Percentiles rank a stretch among this genome's conserved stretches.
Evolutionary conservation across 1,140 invertebrate genomes (phyloP).

Genomic region (Tenebrio molitor): DNA sequence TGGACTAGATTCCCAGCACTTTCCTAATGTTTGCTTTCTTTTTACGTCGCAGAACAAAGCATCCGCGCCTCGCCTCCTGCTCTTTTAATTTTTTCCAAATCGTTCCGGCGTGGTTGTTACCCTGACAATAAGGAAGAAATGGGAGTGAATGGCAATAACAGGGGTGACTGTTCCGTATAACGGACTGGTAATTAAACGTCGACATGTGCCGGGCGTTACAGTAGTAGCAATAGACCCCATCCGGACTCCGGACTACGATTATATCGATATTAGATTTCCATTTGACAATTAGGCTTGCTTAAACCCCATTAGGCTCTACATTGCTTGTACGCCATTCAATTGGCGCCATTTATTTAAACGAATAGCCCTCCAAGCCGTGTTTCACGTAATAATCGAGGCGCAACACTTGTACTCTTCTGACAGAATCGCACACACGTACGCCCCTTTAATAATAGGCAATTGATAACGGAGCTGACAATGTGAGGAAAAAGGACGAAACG

Average conservation of each 20-base stretch:
- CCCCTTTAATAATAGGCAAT: neutral
- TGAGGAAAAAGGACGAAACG: too few species aligned
- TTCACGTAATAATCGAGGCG: neutral
- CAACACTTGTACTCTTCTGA: neutral
- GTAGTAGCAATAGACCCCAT: constrained; percentile 25
- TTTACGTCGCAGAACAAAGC: neutral
- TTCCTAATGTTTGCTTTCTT: too few species aligned
- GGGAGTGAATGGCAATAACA: constrained; percentile 25
- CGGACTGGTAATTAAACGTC: constrained; percentile 34
- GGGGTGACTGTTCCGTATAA: constrained; percentile 30
- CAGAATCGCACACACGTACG: neutral
- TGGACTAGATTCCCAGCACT: too few species aligned
- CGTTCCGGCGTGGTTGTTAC: constrained; percentile 6
- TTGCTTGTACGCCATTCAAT: constrained; percentile 10
- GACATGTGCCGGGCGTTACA: constrained; percentile 39
- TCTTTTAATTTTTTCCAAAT: neutral
- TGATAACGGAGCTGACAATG: too few species aligned
- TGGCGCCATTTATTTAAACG: neutral
- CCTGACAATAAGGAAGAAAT: neutral
- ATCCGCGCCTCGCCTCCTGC: neutral
- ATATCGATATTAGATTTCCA: constrained; percentile 33
- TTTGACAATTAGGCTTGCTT: constrained; percentile 31
- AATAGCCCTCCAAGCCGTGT: neutral
- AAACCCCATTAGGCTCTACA: constrained; percentile 10
- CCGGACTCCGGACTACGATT: constrained; percentile 22